Percentiles rank a stretch among this genome's conserved stretches.
phyloP scores from a whole-genome alignment of 2,888 invertebrate species.

The Eupsilia transversa region DNA sequence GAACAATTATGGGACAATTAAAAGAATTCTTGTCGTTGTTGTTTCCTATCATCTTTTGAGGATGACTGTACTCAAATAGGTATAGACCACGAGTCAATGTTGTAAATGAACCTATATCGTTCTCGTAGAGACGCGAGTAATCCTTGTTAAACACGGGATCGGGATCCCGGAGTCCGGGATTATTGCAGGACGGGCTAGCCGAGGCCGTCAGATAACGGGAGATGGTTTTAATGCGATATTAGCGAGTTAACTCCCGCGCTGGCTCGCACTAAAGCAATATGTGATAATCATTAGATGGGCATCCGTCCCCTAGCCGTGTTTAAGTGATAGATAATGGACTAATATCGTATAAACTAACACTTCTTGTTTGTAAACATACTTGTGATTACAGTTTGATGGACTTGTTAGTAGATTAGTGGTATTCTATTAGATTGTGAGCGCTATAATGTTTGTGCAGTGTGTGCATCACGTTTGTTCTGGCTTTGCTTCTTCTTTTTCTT shows the following conservation, averaged over 20 bases:
- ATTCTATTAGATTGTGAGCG: conserved; percentile 40
- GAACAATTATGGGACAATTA: not conserved
- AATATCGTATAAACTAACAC: conserved; percentile 58
- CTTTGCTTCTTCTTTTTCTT: not conserved
- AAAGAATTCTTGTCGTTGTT: not conserved
- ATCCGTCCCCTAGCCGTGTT: conserved; percentile 62
- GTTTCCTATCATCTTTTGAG: not conserved
- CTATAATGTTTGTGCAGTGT: conserved; percentile 32
- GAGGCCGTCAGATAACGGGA: conserved; percentile 77
- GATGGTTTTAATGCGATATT: conserved; percentile 81
- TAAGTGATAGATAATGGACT: conserved; percentile 69
- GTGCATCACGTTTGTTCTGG: conserved; percentile 9
- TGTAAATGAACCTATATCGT: conserved; percentile 69
- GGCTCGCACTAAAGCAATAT: conserved; percentile 60
- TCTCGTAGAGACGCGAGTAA: conserved; percentile 77
- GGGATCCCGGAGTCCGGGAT: conserved; percentile 77
- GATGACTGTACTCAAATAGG: conserved; percentile 9
- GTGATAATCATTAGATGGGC: conserved; percentile 71
- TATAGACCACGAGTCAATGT: conserved; percentile 35
- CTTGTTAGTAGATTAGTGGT: conserved; percentile 58
- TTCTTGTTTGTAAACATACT: conserved; percentile 60
- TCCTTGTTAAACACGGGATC: conserved; percentile 78
- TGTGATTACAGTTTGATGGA: conserved; percentile 61
- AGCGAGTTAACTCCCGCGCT: conserved; percentile 76
- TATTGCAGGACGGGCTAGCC: conserved; percentile 72